Base-by-base conservation (phyloP, 30 jellyfish, hydroid and myxozoan genomes). In the Rhopilema esculentum region DNA sequence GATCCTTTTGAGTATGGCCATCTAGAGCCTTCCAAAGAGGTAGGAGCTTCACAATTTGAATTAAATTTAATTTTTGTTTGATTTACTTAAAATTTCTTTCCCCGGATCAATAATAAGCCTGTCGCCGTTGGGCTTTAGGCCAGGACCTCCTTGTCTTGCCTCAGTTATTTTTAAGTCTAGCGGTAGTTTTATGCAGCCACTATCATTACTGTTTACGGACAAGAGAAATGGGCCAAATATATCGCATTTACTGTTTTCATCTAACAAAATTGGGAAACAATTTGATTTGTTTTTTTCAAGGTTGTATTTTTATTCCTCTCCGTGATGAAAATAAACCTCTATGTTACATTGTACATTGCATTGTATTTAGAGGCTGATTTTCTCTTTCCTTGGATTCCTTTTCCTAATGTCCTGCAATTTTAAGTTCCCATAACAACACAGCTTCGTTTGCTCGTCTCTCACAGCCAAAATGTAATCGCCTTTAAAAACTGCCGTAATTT, bases 71-170 rank as follows among this genome's bases (percentile, higher is more conserved):
- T 7, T n/a, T 16, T 22, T 19, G 22, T 22, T 17, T 9, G 31
- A 4, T 17, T 1, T 27, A 8, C 30, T 75, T 33, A 75, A 0
- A 28, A 20, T 52, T 50, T 16, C 0, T n/a, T 25, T 52, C 18
- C 27, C 0, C 28, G 65, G 24, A 70, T 8, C 49, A 27, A 15
- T 17, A 26, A 24, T 27, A 49, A 67, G 22, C n/a, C 49, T 1
- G 78, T 16, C 53, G 84, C 84, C 69, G 30, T 31, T 73, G 32
- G 84, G 84, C 84, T 73, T 31, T 73, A 73, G 84, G 84, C 84
- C 84, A 31, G 49, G 48, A 64, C 82, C 82, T 68, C 27, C 65
- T 4, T 20, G 22, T 25, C 24, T 73, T 73, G 70, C 9, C 64
- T 33, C 32, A n/a, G 22, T 29, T 40, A 40, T 4, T 63, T 63